Evolutionary conservation across 2,113 vertebrate species (phyloP), one percentile per base, ranked within the genome.

Genomic region (Naja naja): DNA sequence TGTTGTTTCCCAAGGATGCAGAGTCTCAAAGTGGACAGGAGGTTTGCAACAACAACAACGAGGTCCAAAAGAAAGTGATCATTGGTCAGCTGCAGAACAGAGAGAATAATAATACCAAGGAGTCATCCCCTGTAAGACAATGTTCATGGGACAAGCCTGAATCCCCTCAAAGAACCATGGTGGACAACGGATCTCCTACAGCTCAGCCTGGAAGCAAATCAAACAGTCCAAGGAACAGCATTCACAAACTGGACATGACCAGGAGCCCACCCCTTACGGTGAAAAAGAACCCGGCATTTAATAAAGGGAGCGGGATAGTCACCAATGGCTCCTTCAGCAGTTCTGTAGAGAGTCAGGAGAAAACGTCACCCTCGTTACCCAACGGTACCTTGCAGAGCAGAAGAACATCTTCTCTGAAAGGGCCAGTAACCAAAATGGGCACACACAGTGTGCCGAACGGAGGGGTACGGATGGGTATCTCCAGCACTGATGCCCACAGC

Each of bases 251-350:
- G 0, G 99, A 99, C 89, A 94, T 98, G 56, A 97, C 98, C 3
- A 98, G 98, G 95, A 99, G 99, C 91, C 99, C 99, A 0, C 99
- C 99, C 0, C 97, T 98, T 89, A 98, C 93, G 4, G 97, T 99
- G 23, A 99, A 99, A 94, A 99, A 99, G 97, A 99, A 99, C 94
- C 99, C 99, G 0, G 99, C 99, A 2, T 99, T 99, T 96, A 99
- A 97, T 89, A 99, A 99, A 96, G 99, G 99, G 25, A 99, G 99
- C 0, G 99, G 99, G 27, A 99, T 99, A 30, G 99, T 99, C 93
- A 99, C 99, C 58, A 99, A 99, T 0, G 99, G 99, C 5, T 99
- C 99, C 34, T 99, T 99, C 95, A 99, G 99, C 98, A 99, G 98
- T 94, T 98, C 98, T 0, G 97, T 97, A 0, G 98, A 98, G 43